Base-by-base conservation (phyloP, 2,113 vertebrate genomes). In the Chiloscyllium plagiosum region DNA sequence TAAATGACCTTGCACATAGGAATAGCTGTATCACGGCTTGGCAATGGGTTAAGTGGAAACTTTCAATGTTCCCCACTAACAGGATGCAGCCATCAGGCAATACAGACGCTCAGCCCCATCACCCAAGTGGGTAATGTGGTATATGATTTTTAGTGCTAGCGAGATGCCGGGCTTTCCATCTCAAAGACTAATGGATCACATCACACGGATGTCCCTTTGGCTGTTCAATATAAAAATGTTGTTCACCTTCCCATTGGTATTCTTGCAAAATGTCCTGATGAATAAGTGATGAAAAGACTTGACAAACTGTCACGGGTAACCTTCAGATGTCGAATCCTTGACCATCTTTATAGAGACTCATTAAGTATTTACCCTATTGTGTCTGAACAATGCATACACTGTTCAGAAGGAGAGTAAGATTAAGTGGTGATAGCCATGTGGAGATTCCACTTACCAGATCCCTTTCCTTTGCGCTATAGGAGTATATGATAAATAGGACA, bases 401-500 rank as follows among this genome's bases (percentile, higher is more conserved):
- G 3, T 83, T 83, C 78, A 80, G 22, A 29, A 92, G 17, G 66
- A 94, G 42, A 1, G 6, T 29, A 17, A 3, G 52, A n/a, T 24
- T 29, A 19, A 61, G 4, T 12, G 61, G 33, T 33, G 29, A 8
- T 76, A 26, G 29, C 8, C 29, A 80, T n/a, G n/a, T 3, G 2
- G 12, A 4, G 7, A 4, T 78, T 20, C 68, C 68, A 98, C 98
- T 98, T 96, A 99, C 98, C 97, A 96, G 96, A 98, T 95, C 80
- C 98, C 98, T 96, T 96, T 98, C 96, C 97, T 97, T 83, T 97
- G 96, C 17, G 98, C 97, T 4, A 98, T 96, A 0, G 96, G 83
- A 0, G 98, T 98, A 97, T 98, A 98, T 72, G 98, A 98, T 95
- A 99, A 97, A 65, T 97, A 97, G 0, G 98, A 99, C 97, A 99